Evolutionary conservation across 1,140 invertebrate species (phyloP).

Genomic region (Temnothorax nylanderi): DNA sequence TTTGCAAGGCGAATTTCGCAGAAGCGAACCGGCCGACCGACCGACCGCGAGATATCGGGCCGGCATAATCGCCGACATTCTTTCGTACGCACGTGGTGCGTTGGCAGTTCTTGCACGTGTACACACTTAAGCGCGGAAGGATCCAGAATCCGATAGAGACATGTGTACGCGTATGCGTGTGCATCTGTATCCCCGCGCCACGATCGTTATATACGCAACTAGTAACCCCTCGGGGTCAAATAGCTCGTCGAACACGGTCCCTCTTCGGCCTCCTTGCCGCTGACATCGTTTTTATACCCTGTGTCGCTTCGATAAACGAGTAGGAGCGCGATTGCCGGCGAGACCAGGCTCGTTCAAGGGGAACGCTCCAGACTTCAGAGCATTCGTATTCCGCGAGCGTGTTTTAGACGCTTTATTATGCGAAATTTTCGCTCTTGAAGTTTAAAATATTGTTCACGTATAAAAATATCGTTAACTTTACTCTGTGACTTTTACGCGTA

Average conservation of each 20-base stretch:
- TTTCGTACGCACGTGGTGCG: slow-evolving; percentile 59
- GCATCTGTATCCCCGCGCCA: neutral
- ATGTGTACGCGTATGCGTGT: neutral
- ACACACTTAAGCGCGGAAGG: slow-evolving; percentile 59
- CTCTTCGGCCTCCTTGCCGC: slow-evolving; percentile 49
- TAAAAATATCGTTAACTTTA: neutral
- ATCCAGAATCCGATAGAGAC: slow-evolving; percentile 43
- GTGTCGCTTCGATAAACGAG: neutral
- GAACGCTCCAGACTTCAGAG: neutral
- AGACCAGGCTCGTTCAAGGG: neutral
- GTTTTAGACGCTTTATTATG: neutral
- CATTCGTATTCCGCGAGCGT: neutral
- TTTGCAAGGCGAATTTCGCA: slow-evolving; percentile 32
- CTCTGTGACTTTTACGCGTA: neutral
- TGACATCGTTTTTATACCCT: slow-evolving; percentile 58
- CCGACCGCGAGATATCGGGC: slow-evolving; percentile 36
- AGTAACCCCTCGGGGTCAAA: slow-evolving; percentile 64
- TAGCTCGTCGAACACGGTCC: slow-evolving; percentile 61
- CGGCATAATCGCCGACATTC: slow-evolving; percentile 58
- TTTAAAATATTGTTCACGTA: neutral
- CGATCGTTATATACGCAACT: slow-evolving; percentile 54
- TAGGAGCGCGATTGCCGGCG: neutral
- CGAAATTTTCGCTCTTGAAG: neutral
- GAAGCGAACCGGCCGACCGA: slow-evolving; percentile 34
- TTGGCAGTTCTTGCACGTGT: slow-evolving; percentile 55